Evolutionary conservation across 2,888 invertebrate genomes (phyloP), one percentile per base, ranked within the genome.

Genomic region (Hedychridium roseum): DNA sequence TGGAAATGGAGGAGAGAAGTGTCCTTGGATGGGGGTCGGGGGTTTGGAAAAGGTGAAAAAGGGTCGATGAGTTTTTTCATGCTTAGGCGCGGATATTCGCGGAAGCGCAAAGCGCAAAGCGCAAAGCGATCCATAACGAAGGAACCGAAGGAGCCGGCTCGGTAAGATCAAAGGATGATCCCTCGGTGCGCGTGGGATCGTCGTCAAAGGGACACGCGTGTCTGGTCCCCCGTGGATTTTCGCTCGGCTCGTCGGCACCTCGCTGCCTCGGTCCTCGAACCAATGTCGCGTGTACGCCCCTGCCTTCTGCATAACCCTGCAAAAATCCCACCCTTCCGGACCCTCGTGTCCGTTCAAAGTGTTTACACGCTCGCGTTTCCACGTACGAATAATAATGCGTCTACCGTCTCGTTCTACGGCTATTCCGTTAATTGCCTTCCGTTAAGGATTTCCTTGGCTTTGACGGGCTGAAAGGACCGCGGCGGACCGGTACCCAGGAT

Each of bases 141-240:
- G 47, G 42, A 44, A 28, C 45, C 46, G 50, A 62, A 63, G 60
- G 53, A 53, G 60, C 17, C 41, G 44, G 60, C n/a, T 54, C 62
- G 62, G 64, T 44, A 50, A 66, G 69, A 68, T 70, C 70, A 70
- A 68, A 70, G 70, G 64, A 64, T 66, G 68, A 67, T 65, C 69
- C 68, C 70, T 51, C 43, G 58, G 46, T 49, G 57, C 42, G 32
- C 32, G 52, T 59, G 60, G 54, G 59, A 59, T 61, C 47, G 50
- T 51, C 62, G 64, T 70, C 70, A 70, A 70, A 70, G 70, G 58
- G 58, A 63, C 54, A 54, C 45, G 43, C 47, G 64, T 58, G 60
- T 60, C 64, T 63, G 48, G 50, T 54, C 46, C 48, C 17, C 6
- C 30, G 9, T 14, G 43, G 57, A 62, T 63, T 62, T 63, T 62